These are phyloP conservation scores for Meganola albula DNA, from an alignment of 2,888 invertebrate genomes.

Conservation along the genomic window DNA sequence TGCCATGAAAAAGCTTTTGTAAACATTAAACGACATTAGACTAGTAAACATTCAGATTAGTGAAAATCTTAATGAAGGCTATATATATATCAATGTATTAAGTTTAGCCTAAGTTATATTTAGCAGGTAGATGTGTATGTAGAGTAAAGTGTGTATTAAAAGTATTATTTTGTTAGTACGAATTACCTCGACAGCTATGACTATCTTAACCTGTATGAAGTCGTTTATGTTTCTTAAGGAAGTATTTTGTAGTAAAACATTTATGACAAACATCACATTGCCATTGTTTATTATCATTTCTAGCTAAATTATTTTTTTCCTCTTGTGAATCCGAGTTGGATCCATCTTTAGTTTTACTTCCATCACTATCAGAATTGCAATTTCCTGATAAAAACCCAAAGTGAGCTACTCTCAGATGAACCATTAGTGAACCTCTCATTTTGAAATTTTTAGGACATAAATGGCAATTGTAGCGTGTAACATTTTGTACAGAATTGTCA, in stretches of 20 bases:
- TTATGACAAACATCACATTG: conserved; percentile 91
- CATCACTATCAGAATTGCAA: conserved; percentile 21
- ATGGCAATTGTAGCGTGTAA: conserved; percentile 82
- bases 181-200: conserved; percentile 64
- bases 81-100: too few species aligned
- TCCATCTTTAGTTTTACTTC: conserved; percentile 26
- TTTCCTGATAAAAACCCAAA: conserved; percentile 72
- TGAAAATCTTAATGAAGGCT: too few species aligned
- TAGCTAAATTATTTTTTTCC: conserved; percentile 41
- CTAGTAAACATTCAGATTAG: too few species aligned
- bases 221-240: conserved; percentile 91
- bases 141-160: conserved; percentile 12
- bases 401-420: conserved; percentile 89
- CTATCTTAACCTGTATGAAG: conserved; percentile 85
- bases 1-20: too few species aligned
- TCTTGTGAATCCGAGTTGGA: conserved; percentile 29
- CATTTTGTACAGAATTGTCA: conserved; percentile 46
- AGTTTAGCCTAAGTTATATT: too few species aligned
- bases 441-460: conserved; percentile 88
- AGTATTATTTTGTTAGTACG: conserved; percentile 56
- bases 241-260: conserved; percentile 92
- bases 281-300: conserved; percentile 86
- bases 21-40: too few species aligned
- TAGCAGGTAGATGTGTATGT: not conserved
- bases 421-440: conserved; percentile 89